Conservation (phyloP, 2,797 vertebrate genomes). For the Huso huso region DNA sequence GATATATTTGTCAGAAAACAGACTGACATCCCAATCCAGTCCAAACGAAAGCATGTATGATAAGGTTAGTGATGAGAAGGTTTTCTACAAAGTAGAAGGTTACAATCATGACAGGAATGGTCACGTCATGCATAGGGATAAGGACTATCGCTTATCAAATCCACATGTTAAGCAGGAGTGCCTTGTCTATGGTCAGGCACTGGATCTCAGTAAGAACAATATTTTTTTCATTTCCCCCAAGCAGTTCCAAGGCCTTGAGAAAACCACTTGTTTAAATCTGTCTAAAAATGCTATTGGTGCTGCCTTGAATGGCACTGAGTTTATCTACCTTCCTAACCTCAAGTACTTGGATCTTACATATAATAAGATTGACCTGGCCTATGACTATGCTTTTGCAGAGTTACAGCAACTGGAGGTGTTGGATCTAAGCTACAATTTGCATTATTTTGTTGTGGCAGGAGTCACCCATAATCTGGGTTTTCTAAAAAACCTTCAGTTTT, state of each 20-base stretch:
- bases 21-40: conserved; percentile 28
- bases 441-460: conserved; percentile 43
- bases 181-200: conserved; percentile 42
- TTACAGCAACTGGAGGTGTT: conserved; percentile 30
- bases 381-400: conserved; percentile 34
- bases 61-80: background rate
- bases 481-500: conserved; percentile 35
- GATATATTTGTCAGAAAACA: conserved; percentile 51
- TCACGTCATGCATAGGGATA: conserved; percentile 27
- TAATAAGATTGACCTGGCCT: conserved; percentile 38
- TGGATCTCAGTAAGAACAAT: conserved; percentile 48
- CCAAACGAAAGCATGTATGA: background rate
- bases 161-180: conserved; percentile 44
- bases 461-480: conserved; percentile 39
- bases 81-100: background rate
- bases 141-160: conserved; percentile 25
- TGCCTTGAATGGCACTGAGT: conserved; percentile 31
- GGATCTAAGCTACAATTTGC: conserved; percentile 41
- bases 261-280: conserved; percentile 42
- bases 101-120: conserved; percentile 3
- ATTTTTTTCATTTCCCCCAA: conserved; percentile 37
- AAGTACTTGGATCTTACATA: conserved; percentile 41
- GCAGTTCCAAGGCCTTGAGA: conserved; percentile 32
- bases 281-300: conserved; percentile 38
- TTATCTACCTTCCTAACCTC: conserved; percentile 28